Conservation (phyloP, 2,888 invertebrate species). For the Lissonota sp. region DNA sequence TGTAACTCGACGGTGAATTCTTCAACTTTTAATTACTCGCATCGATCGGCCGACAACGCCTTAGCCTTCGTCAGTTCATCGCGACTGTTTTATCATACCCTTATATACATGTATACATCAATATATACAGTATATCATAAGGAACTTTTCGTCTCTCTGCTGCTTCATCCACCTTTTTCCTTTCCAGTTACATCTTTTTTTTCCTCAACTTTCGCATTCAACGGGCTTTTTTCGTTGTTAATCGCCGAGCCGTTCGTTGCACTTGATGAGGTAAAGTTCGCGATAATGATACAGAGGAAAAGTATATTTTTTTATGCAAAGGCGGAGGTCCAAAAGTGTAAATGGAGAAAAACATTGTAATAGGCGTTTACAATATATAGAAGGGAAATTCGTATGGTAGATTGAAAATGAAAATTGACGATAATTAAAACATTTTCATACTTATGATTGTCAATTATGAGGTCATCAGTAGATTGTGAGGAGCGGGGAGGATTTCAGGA, state of each 20-base stretch:
- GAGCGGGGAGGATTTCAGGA: no score
- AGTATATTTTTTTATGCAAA: no score
- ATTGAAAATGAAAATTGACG: no score
- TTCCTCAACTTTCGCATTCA: background rate
- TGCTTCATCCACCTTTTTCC: slow-evolving; percentile 10
- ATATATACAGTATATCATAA: background rate
- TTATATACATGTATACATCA: background rate
- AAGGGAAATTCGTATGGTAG: no score
- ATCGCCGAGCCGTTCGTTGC: slow-evolving; percentile 38
- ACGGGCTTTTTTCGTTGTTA: background rate
- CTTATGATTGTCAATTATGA: no score
- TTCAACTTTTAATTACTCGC: slow-evolving; percentile 63
- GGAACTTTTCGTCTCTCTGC: slow-evolving; percentile 4
- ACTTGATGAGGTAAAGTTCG: no score
- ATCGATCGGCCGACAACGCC: slow-evolving; percentile 57
- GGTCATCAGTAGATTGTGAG: no score
- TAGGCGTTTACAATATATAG: no score
- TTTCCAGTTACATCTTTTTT: background rate
- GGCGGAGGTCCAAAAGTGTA: no score
- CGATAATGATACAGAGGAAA: no score
- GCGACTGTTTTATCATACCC: background rate
- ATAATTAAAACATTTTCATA: no score
- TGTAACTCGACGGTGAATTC: slow-evolving; percentile 58
- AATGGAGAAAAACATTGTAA: no score
- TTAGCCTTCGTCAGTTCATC: slow-evolving; percentile 52